These are phyloP conservation scores for Scopus umbretta DNA, from an alignment of 2,113 vertebrate genomes.

Conservation along the genomic window DNA sequence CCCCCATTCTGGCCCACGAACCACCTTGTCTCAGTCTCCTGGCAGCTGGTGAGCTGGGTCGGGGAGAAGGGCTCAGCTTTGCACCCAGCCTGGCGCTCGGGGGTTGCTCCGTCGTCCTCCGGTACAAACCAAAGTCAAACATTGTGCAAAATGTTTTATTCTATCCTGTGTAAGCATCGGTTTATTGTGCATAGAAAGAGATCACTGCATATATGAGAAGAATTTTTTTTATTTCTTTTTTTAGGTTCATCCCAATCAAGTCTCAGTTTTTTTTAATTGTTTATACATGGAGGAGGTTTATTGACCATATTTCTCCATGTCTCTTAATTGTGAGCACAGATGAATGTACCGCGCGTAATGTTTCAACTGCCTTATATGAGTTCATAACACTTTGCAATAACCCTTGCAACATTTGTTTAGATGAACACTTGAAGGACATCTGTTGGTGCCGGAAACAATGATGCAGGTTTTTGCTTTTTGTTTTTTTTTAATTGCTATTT, in stretches of 20 bases:
- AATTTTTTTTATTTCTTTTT: background rate
- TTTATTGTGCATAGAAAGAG: background rate
- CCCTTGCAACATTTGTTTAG: background rate
- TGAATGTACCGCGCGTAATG: background rate
- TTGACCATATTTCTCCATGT: background rate
- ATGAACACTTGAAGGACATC: background rate
- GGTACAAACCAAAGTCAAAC: background rate
- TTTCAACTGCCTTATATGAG: background rate
- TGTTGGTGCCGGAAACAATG: background rate
- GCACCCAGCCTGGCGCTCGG: fast-evolving
- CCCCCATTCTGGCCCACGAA: fast-evolving
- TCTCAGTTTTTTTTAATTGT: background rate
- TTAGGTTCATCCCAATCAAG: background rate
- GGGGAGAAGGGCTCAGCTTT: background rate
- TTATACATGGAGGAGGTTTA: background rate
- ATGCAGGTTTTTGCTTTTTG: background rate
- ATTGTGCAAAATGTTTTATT: background rate
- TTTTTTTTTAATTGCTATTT: background rate
- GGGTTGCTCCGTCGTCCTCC: background rate
- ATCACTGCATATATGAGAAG: background rate
- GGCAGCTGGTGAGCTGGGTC: fast-evolving
- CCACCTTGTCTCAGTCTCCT: background rate
- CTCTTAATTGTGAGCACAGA: background rate
- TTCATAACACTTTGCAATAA: background rate
- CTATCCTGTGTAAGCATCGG: background rate